These are phyloP conservation scores for Paedocypris sp. DNA, from an alignment of 2,113 vertebrate genomes.

Conservation along the genomic window DNA sequence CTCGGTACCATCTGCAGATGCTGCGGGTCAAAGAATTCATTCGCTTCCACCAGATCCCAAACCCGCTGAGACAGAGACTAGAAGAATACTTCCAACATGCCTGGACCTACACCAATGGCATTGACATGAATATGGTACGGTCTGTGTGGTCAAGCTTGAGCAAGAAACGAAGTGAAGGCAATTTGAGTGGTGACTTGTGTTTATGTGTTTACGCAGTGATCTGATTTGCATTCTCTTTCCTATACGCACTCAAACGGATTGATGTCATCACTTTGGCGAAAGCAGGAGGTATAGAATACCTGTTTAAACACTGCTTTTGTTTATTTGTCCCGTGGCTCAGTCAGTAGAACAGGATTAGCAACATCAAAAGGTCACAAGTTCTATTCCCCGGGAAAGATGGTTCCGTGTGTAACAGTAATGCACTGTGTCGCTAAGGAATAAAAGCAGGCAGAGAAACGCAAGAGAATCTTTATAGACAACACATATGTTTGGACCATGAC, in stretches of 20 bases:
- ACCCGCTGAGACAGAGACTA: constrained; percentile 85
- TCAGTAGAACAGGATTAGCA: too few species aligned
- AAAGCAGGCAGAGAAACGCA: too few species aligned
- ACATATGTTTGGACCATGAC: too few species aligned
- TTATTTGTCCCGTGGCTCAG: too few species aligned
- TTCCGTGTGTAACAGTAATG: too few species aligned
- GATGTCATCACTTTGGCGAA: constrained; percentile 91
- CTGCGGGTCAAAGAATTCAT: constrained; percentile 95
- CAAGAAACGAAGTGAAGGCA: too few species aligned
- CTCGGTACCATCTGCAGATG: constrained; percentile 97
- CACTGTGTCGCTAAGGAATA: too few species aligned
- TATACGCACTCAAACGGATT: constrained; percentile 90
- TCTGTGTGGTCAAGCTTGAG: too few species aligned
- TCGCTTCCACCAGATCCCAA: constrained; percentile 96
- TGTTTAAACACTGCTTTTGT: constrained; percentile 45
- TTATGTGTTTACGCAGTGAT: constrained; percentile 1
- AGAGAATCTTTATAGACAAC: too few species aligned
- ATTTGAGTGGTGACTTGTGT: not conserved
- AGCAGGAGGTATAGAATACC: constrained; percentile 98
- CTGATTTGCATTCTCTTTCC: constrained; percentile 76
- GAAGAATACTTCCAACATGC: constrained; percentile 98
- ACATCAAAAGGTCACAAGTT: too few species aligned
- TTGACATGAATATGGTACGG: constrained; percentile 99
- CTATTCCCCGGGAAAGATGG: too few species aligned
- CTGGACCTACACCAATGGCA: constrained; percentile 97